phyloP scores from a whole-genome alignment of 1,140 invertebrate species.

The Lanistes nyassanus region DNA sequence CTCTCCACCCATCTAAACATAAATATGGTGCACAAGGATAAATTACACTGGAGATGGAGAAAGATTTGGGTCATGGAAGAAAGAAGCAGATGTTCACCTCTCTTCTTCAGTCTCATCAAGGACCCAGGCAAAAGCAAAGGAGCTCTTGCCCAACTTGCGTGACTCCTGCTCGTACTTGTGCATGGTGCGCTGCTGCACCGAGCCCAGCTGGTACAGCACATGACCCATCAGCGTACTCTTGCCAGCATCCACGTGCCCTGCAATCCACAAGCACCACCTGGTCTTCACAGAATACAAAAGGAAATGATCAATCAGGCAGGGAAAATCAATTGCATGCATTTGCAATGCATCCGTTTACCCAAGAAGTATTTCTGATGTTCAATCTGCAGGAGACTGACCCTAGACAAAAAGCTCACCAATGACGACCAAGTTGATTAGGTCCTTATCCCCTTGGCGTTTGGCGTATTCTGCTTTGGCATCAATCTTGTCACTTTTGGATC shows the following conservation, averaged over 20 bases:
- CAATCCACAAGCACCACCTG: neutral
- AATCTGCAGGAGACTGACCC: no score
- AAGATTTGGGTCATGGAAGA: no score
- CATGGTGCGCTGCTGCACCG: constrained; percentile 89
- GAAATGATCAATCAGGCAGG: no score
- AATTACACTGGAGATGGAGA: no score
- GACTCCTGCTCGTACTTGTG: constrained; percentile 99
- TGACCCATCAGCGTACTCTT: constrained; percentile 99
- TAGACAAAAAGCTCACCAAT: constrained; percentile 70
- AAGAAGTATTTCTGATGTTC: no score
- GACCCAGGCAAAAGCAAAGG: constrained; percentile 99
- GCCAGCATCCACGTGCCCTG: constrained; percentile 98
- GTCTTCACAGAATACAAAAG: no score
- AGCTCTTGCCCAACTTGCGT: constrained; percentile 96
- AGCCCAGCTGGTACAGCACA: constrained; percentile 85
- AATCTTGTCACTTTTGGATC: constrained; percentile 68
- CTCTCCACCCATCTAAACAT: no score
- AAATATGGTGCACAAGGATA: no score
- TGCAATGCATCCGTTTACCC: no score
- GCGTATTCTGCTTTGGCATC: constrained; percentile 72
- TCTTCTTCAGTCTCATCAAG: constrained; percentile 99
- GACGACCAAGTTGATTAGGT: constrained; percentile 92
- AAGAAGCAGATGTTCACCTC: constrained; percentile 70
- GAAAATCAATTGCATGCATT: no score
- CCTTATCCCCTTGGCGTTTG: constrained; percentile 82